Evolutionary conservation across 1,140 invertebrate species (phyloP).

Genomic region (Octopus sinensis): DNA sequence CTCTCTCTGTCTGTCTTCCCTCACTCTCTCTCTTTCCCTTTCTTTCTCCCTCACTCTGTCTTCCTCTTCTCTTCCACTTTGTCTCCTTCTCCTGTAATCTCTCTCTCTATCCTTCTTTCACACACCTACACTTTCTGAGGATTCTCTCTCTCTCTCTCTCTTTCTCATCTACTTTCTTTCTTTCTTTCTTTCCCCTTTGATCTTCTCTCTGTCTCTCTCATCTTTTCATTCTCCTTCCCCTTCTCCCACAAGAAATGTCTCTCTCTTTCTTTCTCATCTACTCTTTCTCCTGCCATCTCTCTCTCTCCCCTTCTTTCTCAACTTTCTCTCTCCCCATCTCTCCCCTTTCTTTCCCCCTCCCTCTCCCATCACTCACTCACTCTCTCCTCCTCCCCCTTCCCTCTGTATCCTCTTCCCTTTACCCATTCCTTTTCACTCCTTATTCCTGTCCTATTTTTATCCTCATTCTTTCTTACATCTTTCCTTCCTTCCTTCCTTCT

Average conservation of each 20-base stretch:
- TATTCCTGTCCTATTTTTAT: not conserved
- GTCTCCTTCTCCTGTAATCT: not conserved
- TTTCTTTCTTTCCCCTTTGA: not conserved
- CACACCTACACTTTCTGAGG: no score
- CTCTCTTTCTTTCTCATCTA: not conserved
- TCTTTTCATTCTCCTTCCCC: not conserved
- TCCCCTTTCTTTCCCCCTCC: not conserved
- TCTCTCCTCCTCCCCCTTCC: not conserved
- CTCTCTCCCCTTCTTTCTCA: not conserved
- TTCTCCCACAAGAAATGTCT: not conserved
- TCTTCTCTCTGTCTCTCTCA: not conserved
- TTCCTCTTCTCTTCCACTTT: not conserved
- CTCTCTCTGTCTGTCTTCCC: no score
- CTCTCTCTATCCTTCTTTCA: not conserved
- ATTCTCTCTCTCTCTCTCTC: constrained; percentile 2
- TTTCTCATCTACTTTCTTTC: not conserved
- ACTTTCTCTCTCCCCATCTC: not conserved
- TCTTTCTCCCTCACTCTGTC: not conserved
- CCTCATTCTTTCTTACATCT: not conserved
- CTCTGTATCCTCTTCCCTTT: not conserved
- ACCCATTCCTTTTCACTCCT: not conserved
- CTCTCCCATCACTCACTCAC: not conserved
- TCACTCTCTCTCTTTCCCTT: no score
- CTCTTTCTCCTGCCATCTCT: not conserved
- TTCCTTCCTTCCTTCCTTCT: not conserved